Evolutionary conservation across 2,113 vertebrate species (phyloP).

Genomic region (Castor canadensis): DNA sequence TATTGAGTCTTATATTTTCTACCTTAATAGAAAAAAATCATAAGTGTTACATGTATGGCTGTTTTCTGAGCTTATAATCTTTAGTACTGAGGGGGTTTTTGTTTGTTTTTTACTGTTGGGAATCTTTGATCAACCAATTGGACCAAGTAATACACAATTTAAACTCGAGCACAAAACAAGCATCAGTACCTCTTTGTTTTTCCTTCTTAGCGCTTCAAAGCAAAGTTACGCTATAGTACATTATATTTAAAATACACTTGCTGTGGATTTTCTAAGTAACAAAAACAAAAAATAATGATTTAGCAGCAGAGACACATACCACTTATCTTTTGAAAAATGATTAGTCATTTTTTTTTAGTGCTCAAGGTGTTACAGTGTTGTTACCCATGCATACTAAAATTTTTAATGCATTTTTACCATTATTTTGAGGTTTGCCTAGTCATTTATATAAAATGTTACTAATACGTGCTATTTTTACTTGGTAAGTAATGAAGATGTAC

Average conservation of each 20-base stretch:
- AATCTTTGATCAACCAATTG: neutral
- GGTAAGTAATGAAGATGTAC: neutral
- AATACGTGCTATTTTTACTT: constrained; percentile 9
- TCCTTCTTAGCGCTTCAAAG: neutral
- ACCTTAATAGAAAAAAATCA: neutral
- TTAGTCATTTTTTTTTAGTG: neutral
- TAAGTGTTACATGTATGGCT: neutral
- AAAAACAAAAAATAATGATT: constrained; percentile 32
- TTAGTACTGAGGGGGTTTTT: neutral
- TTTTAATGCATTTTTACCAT: neutral
- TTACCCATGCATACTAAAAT: too few relatives aligned
- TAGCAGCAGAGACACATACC: neutral
- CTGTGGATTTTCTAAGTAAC: neutral
- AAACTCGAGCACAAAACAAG: neutral
- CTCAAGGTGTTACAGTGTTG: too few relatives aligned
- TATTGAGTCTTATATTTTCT: constrained; percentile 51
- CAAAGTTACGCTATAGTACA: neutral
- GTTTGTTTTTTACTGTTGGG: neutral
- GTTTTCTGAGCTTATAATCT: neutral
- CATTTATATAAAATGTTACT: constrained; percentile 10
- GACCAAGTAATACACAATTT: neutral
- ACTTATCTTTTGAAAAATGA: neutral
- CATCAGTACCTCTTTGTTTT: neutral
- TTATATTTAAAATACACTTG: constrained; percentile 35
- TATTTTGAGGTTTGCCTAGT: constrained; percentile 42